Evolutionary conservation across 2,888 invertebrate genomes (phyloP).

Genomic region (Lysandra bellargus): DNA sequence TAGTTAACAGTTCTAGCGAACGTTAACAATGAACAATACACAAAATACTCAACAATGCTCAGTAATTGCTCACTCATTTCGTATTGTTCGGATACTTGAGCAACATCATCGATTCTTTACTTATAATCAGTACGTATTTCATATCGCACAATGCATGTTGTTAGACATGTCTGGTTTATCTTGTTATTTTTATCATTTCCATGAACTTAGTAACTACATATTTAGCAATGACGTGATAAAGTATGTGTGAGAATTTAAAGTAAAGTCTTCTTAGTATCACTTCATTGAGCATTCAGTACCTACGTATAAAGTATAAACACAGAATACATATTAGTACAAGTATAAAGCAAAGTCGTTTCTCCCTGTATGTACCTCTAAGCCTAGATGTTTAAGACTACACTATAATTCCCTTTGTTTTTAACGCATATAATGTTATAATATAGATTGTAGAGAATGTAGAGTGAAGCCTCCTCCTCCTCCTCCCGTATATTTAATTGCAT

Average conservation of each 20-base stretch:
- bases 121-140: slow-evolving; percentile 14
- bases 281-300: too few relatives aligned
- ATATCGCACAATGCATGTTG: slow-evolving; percentile 23
- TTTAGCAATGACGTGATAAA: not conserved
- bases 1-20: slow-evolving; percentile 14
- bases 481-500: not conserved
- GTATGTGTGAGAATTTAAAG: too few relatives aligned
- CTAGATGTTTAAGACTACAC: too few relatives aligned
- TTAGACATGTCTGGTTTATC: not conserved
- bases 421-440: too few relatives aligned
- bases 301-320: too few relatives aligned
- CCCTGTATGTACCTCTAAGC: too few relatives aligned
- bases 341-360: too few relatives aligned
- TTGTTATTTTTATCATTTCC: not conserved
- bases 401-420: too few relatives aligned
- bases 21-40: slow-evolving; percentile 25
- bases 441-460: too few relatives aligned
- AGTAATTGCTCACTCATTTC: slow-evolving; percentile 25
- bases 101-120: slow-evolving; percentile 23
- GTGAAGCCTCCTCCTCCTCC: too few relatives aligned
- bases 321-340: too few relatives aligned
- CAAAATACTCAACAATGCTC: slow-evolving; percentile 26
- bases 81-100: slow-evolving; percentile 31
- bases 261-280: too few relatives aligned
- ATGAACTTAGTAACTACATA: not conserved